A percentile compares a stretch with the other conserved stretches of the same genome.
Evolutionary conservation across 2,797 vertebrate genomes (phyloP).

Genomic region (Nasua narica): DNA sequence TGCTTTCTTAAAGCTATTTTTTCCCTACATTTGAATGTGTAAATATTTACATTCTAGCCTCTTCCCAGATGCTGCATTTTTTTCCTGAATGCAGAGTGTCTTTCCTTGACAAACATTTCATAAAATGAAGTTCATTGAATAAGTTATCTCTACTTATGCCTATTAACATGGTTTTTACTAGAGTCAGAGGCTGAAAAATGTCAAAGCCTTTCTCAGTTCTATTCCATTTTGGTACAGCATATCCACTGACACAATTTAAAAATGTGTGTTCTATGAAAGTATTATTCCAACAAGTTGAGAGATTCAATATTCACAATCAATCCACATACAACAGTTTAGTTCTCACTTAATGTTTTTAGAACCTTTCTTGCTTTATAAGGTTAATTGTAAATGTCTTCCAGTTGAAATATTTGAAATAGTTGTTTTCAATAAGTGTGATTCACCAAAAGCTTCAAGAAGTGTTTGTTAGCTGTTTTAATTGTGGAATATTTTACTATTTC

Average conservation of each 20-base stretch:
- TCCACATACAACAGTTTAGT: not conserved
- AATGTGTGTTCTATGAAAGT: not conserved
- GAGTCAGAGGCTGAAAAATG: not conserved
- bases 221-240: not conserved
- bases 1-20: not conserved
- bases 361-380: not conserved
- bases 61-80: not conserved
- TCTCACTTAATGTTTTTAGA: not conserved
- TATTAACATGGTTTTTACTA: not conserved
- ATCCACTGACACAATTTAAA: not conserved
- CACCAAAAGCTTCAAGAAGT: not conserved
- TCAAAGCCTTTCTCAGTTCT: not conserved
- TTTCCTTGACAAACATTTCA: not conserved
- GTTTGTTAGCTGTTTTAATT: not conserved
- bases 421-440: not conserved
- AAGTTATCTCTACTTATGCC: not conserved
- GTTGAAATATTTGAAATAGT: not conserved
- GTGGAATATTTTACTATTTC: not conserved
- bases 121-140: not conserved
- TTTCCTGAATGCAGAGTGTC: not conserved
- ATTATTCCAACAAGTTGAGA: not conserved
- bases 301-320: not conserved
- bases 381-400: not conserved
- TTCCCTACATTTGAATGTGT: not conserved
- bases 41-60: constrained; percentile 5